Conservation (phyloP, 1,140 invertebrate species). For the Ditylenchus dipsaci region DNA sequence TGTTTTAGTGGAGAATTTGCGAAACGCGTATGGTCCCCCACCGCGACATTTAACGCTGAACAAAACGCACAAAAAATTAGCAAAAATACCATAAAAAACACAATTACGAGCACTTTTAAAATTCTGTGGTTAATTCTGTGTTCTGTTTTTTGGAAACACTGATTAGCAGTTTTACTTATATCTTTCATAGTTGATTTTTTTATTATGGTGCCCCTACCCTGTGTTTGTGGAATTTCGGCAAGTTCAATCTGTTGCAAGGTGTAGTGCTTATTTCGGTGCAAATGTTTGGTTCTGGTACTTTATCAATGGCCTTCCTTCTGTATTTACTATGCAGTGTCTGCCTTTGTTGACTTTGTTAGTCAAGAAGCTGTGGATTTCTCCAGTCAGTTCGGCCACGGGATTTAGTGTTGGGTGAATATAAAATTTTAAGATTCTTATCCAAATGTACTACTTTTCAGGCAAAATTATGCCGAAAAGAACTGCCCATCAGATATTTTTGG, state of each 20-base stretch:
- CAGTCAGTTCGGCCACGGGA: too few relatives aligned
- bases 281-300: constrained; percentile 80
- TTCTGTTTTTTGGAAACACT: too few relatives aligned
- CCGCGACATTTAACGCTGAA: too few relatives aligned
- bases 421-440: too few relatives aligned
- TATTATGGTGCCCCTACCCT: constrained; percentile 22
- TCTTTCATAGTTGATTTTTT: constrained; percentile 18
- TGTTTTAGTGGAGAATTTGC: too few relatives aligned
- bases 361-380: not conserved
- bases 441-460: too few relatives aligned
- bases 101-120: too few relatives aligned
- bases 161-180: not conserved
- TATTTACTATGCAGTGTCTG: constrained; percentile 55
- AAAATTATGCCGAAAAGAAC: not conserved
- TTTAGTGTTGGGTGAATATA: not conserved
- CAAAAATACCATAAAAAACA: too few relatives aligned
- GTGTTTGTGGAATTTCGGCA: constrained; percentile 27
- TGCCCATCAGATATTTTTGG: constrained; percentile 9
- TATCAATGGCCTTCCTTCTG: constrained; percentile 67
- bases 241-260: constrained; percentile 73
- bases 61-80: too few relatives aligned
- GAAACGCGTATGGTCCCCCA: too few relatives aligned
- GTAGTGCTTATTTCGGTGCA: constrained; percentile 75
- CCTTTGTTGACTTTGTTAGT: constrained; percentile 14
- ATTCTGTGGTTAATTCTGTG: too few relatives aligned